Evolutionary conservation across 2,797 vertebrate species (phyloP).

Genomic region (Astyanax mexicanus): DNA sequence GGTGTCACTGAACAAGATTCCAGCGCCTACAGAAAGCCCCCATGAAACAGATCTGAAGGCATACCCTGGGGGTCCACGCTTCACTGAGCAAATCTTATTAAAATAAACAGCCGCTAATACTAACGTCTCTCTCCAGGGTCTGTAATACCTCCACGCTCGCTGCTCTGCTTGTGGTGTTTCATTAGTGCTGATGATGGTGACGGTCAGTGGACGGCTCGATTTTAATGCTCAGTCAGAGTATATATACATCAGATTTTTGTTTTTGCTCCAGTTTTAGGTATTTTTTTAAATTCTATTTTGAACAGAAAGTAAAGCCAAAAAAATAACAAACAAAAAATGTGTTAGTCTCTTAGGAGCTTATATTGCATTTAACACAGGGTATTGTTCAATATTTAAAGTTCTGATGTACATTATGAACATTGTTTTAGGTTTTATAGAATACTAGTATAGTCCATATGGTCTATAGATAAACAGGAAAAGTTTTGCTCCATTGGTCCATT

Average conservation of each 20-base stretch:
- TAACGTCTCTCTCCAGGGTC: background rate
- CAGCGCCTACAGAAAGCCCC: background rate
- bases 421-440: too few relatives aligned
- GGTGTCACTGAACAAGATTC: background rate
- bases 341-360: too few relatives aligned
- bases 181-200: background rate
- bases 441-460: too few relatives aligned
- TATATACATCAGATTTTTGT: background rate
- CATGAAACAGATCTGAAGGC: background rate
- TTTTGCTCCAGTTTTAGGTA: background rate
- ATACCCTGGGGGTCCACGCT: background rate
- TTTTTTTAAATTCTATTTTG: background rate
- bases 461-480: too few relatives aligned
- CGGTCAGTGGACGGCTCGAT: background rate
- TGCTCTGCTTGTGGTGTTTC: background rate
- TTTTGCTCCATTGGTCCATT: too few relatives aligned
- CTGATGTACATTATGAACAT: too few relatives aligned
- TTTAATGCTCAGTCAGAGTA: background rate
- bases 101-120: background rate
- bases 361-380: too few relatives aligned
- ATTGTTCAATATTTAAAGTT: too few relatives aligned
- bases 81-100: background rate
- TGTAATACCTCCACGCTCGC: background rate
- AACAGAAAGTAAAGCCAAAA: background rate
- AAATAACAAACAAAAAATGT: too few relatives aligned